Conservation (phyloP, 2,888 invertebrate species). For the Octodonta nipae region DNA sequence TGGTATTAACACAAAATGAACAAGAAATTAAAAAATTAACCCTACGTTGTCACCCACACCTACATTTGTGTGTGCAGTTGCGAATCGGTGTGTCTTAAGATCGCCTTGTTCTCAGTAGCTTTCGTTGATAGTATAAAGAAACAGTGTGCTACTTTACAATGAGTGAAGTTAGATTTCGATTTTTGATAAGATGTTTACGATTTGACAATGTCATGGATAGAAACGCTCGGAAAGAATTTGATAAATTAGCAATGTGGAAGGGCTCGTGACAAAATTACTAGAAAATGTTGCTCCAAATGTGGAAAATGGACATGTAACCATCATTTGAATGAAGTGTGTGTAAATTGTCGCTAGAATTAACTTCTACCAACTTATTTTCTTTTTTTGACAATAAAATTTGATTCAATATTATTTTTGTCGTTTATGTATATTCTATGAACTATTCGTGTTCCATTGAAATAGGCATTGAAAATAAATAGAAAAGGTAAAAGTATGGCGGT, state of each 20-base stretch:
- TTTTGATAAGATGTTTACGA: background rate
- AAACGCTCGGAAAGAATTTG: conserved; percentile 7
- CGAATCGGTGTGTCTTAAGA: too few species aligned
- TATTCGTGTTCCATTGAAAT: background rate
- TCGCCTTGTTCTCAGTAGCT: too few species aligned
- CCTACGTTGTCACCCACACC: too few species aligned
- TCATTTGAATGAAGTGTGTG: background rate
- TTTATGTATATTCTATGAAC: background rate
- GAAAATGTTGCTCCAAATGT: background rate
- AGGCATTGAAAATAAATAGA: background rate
- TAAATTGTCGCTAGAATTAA: background rate
- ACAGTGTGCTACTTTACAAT: too few species aligned
- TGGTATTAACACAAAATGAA: too few species aligned
- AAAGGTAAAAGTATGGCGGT: background rate
- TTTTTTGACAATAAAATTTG: background rate
- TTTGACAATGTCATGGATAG: background rate
- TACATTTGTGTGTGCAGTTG: too few species aligned
- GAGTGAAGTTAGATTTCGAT: background rate
- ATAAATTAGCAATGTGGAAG: conserved; percentile 10
- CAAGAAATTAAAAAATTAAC: too few species aligned
- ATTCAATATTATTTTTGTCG: background rate
- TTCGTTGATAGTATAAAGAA: too few species aligned
- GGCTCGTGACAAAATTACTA: background rate
- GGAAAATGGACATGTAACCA: background rate
- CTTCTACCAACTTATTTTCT: background rate